A percentile compares a stretch with the other conserved stretches of the same genome.
Conservation (phyloP, 2,888 invertebrate genomes). For the Lysandra coridon region DNA sequence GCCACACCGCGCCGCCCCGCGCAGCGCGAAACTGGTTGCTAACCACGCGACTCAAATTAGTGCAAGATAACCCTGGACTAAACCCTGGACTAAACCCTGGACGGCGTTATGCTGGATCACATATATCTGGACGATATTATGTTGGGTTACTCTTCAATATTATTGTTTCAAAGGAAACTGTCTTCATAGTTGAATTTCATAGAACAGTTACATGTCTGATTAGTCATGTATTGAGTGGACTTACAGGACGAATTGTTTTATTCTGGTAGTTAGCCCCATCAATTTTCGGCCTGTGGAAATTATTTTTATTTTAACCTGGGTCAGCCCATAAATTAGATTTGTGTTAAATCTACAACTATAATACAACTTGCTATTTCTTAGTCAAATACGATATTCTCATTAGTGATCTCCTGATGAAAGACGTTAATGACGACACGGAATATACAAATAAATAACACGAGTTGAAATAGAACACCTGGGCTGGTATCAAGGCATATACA, state of each 20-base stretch:
- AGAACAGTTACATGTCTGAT: no score
- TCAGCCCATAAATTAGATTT: neutral
- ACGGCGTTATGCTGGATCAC: neutral
- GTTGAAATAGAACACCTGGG: neutral
- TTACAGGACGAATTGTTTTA: neutral
- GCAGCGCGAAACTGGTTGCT: constrained; percentile 75
- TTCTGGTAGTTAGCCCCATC: neutral
- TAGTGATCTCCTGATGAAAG: neutral
- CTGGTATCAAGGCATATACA: neutral
- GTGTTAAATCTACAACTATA: neutral
- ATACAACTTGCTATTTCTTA: neutral
- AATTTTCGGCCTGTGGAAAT: neutral
- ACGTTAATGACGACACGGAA: neutral
- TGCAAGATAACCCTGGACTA: constrained; percentile 62
- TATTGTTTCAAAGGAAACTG: no score
- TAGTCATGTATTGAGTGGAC: no score
- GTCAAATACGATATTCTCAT: neutral
- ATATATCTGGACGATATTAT: no score
- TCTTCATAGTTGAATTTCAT: no score
- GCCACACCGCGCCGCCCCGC: constrained; percentile 67
- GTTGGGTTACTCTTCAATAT: no score
- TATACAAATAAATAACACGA: neutral
- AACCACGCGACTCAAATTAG: constrained; percentile 73
- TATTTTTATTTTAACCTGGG: neutral
- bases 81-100: constrained; percentile 47